These are phyloP conservation scores for Tragelaphus scriptus DNA, from an alignment of 2,113 vertebrate species.

Conservation along the genomic window DNA sequence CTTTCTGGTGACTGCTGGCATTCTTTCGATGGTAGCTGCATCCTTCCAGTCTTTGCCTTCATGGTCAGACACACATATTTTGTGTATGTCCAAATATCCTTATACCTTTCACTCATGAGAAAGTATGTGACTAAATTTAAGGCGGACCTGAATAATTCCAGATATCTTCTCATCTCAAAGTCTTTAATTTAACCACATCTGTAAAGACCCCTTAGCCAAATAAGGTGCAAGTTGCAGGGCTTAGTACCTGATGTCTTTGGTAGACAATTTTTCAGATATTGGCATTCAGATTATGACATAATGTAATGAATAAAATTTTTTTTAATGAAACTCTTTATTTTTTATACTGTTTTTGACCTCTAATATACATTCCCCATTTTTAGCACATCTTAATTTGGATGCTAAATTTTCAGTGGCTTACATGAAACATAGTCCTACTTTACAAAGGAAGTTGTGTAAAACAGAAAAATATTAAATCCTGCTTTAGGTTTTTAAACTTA, in stretches of 20 bases:
- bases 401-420: neutral
- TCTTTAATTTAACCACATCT: neutral
- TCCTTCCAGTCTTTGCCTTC: neutral
- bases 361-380: neutral
- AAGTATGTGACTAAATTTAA: neutral
- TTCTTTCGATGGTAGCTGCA: neutral
- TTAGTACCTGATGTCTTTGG: neutral
- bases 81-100: neutral
- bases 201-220: neutral
- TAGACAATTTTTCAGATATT: neutral
- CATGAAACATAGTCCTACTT: neutral
- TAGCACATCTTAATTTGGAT: neutral
- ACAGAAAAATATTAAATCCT: neutral
- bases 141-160: rapidly evolving
- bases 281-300: neutral
- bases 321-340: neutral
- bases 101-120: neutral
- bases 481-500: neutral
- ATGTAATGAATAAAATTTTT: neutral
- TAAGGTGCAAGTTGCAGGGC: neutral
- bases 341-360: neutral
- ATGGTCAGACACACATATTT: rapidly evolving
- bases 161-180: neutral
- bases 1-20: neutral
- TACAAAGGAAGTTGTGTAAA: neutral